Percentiles rank a stretch among this genome's conserved stretches.
These are phyloP conservation scores for Urosaurus nigricauda DNA, from an alignment of 2,797 vertebrate species.

Conservation along the genomic window DNA sequence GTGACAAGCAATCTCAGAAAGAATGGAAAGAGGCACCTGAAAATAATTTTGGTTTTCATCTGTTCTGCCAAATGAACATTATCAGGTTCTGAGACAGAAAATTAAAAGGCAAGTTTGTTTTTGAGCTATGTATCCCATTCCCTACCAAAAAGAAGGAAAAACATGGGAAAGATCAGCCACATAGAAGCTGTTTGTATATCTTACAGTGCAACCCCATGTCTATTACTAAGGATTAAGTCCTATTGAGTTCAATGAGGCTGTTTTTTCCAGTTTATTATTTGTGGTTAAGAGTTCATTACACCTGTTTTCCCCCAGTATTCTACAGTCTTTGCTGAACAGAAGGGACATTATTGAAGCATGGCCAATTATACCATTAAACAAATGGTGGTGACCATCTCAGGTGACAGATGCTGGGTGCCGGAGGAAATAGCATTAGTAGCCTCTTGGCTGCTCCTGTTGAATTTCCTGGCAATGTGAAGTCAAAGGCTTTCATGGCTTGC, in stretches of 20 bases:
- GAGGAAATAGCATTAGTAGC: no score
- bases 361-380: neutral
- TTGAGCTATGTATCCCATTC: no score
- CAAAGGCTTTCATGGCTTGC: no score
- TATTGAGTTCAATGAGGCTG: no score
- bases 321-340: neutral
- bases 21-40: neutral
- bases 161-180: neutral
- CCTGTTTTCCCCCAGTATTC: neutral
- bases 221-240: neutral
- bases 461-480: no score
- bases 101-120: neutral
- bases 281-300: neutral
- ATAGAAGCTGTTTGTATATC: neutral
- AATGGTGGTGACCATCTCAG: neutral
- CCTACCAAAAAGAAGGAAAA: neutral
- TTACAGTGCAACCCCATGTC: neutral
- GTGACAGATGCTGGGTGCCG: neutral
- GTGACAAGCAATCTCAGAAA: neutral
- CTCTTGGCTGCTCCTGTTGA: no score
- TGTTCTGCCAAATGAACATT: neutral
- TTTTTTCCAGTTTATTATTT: neutral
- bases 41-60: neutral
- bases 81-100: neutral
- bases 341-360: no score